Conservation (phyloP, 2,888 invertebrate genomes). For the Erebia ligea region DNA sequence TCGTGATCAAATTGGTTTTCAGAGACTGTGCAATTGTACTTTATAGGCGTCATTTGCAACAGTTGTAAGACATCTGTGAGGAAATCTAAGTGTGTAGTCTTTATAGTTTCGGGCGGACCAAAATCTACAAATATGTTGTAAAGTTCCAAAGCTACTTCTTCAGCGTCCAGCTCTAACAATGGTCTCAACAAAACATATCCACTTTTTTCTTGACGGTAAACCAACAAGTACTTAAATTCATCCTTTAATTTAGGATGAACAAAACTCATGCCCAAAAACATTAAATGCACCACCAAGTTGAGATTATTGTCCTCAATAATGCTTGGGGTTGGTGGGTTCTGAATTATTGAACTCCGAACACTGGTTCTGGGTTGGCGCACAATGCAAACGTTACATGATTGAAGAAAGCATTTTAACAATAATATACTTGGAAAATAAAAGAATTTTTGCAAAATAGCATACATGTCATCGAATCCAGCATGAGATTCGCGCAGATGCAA, state of each 20-base stretch:
- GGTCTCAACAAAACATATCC: constrained; percentile 24
- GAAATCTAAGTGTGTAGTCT: constrained; percentile 3
- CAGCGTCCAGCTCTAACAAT: constrained; percentile 13
- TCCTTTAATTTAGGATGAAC: not conserved
- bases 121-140: constrained; percentile 36
- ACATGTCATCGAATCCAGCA: constrained; percentile 14
- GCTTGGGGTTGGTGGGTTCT: not conserved
- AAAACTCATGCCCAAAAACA: not conserved
- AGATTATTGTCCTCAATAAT: not conserved
- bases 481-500: constrained; percentile 22
- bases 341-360: not conserved
- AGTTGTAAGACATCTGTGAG: not conserved
- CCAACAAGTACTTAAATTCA: constrained; percentile 21
- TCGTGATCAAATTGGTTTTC: not conserved
- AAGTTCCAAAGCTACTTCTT: constrained; percentile 30
- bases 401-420: constrained; percentile 22
- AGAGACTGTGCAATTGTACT: constrained; percentile 1
- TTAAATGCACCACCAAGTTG: constrained; percentile 2
- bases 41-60: constrained; percentile 13
- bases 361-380: too few species aligned
- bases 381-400: constrained; percentile 20
- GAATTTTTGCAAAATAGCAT: not conserved
- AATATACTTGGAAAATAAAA: not conserved
- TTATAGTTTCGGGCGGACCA: constrained; percentile 29
- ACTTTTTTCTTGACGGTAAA: constrained; percentile 27